Evolutionary conservation across 1,140 invertebrate species (phyloP).

Genomic region (Mesaphorura yosii): DNA sequence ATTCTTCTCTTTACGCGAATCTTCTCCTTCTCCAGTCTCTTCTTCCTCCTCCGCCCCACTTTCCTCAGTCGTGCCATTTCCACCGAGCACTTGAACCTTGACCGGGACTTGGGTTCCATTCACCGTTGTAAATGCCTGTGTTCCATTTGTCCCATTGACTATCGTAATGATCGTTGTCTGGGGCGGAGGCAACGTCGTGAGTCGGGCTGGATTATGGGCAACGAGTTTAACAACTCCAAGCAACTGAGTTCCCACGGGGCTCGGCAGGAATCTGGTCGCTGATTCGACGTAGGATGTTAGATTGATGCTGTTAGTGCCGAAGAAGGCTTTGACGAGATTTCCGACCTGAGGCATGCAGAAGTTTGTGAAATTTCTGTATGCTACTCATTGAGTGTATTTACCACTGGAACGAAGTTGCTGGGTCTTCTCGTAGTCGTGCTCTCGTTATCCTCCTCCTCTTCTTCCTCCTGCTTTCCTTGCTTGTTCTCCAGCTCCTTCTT

Average conservation of each 20-base stretch:
- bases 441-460: background rate
- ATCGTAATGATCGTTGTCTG: too few species aligned
- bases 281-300: constrained; percentile 11
- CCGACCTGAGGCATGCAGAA: constrained; percentile 15
- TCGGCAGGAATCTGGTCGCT: constrained; percentile 9
- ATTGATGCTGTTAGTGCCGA: constrained; percentile 18
- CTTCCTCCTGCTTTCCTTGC: background rate
- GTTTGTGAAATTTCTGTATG: background rate
- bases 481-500: background rate
- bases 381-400: too few species aligned
- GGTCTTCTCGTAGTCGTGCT: background rate
- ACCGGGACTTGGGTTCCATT: background rate
- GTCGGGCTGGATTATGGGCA: constrained; percentile 1
- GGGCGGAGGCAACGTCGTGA: background rate
- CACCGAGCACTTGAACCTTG: background rate
- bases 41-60: constrained; percentile 6
- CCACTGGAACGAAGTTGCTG: background rate
- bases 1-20: too few species aligned
- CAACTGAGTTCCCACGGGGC: constrained; percentile 2
- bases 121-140: background rate
- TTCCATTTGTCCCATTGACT: background rate
- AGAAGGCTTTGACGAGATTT: constrained; percentile 23
- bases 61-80: background rate
- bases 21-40: background rate
- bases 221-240: constrained; percentile 11